Conservation (phyloP, 2,797 vertebrate genomes). For the Pipistrellus pygmaeus region DNA sequence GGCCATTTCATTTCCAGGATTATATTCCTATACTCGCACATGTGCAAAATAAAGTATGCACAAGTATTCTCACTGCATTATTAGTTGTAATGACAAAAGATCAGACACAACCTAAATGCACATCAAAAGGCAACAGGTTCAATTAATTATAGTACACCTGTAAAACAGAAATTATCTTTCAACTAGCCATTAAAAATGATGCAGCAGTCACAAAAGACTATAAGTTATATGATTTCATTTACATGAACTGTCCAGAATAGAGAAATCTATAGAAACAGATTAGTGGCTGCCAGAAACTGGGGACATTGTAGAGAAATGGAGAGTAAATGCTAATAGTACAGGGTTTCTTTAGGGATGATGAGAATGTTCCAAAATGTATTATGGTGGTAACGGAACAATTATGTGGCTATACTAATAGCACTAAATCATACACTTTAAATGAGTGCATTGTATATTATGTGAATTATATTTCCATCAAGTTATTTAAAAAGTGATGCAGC, state of each 20-base stretch:
- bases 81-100: background rate
- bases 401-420: background rate
- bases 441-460: background rate
- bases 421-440: background rate
- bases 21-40: background rate
- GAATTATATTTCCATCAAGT: background rate
- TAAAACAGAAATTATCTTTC: background rate
- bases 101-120: background rate
- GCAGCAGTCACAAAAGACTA: background rate
- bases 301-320: background rate
- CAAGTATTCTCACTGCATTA: background rate
- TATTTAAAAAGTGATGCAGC: background rate
- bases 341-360: background rate
- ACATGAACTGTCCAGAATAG: background rate
- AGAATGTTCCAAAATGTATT: background rate
- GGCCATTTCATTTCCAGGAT: background rate
- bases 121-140: background rate
- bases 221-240: background rate
- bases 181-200: background rate
- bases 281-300: background rate
- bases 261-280: background rate
- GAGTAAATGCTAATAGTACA: background rate
- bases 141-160: background rate
- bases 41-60: background rate
- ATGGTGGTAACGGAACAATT: background rate